These are phyloP conservation scores for Plebejus anna DNA, from an alignment of 2,888 invertebrate genomes.

Conservation along the genomic window DNA sequence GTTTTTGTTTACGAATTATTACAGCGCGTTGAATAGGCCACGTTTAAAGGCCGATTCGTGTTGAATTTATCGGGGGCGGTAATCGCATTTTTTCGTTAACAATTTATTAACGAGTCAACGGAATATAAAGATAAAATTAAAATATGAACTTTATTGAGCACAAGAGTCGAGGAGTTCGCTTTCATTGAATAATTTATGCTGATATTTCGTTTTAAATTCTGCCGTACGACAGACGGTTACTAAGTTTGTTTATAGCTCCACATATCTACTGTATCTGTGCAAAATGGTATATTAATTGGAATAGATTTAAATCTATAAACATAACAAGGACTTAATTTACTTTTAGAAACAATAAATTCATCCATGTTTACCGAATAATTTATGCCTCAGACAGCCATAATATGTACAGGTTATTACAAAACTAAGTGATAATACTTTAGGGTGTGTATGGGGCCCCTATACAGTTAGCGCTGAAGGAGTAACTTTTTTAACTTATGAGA, in stretches of 20 bases:
- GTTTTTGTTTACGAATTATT: conserved; percentile 57
- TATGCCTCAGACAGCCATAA: no score
- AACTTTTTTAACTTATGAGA: no score
- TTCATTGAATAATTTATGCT: conserved; percentile 3
- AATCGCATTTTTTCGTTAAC: conserved; percentile 33
- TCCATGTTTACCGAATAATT: neutral
- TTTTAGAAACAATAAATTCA: neutral
- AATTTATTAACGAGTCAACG: conserved; percentile 28
- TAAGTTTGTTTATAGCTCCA: neutral
- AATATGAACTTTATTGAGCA: conserved; percentile 17
- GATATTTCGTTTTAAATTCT: conserved; percentile 8
- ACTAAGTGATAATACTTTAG: no score
- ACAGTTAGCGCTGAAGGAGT: no score
- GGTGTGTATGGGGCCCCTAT: no score
- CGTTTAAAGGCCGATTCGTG: conserved; percentile 42
- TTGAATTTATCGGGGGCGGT: conserved; percentile 33
- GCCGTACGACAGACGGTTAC: conserved; percentile 30
- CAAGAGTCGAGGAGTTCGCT: conserved; percentile 3
- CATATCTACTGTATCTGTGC: neutral
- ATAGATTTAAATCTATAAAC: neutral
- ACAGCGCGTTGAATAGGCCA: conserved; percentile 36
- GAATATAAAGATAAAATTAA: conserved; percentile 28
- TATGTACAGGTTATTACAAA: no score
- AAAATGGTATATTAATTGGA: no score
- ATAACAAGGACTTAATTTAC: neutral